phyloP scores from a whole-genome alignment of 2,888 invertebrate species.

The Coelopa pilipes region DNA sequence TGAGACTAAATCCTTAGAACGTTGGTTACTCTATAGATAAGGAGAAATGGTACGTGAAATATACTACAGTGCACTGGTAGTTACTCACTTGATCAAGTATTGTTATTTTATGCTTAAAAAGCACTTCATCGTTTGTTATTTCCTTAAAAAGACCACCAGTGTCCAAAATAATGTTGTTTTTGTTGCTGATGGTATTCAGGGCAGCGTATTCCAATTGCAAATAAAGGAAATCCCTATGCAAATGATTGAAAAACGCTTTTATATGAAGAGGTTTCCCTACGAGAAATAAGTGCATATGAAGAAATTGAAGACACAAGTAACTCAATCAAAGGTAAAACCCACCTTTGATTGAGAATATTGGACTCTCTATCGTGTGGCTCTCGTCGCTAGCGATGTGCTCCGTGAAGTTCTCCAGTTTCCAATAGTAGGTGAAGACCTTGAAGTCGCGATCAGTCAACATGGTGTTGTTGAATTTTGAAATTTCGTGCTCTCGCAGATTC shows the following conservation, averaged over 20 bases:
- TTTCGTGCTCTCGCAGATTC: constrained; percentile 49
- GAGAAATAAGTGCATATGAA: constrained; percentile 44
- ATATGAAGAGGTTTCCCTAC: constrained; percentile 61
- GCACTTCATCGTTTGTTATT: constrained; percentile 52
- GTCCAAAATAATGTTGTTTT: constrained; percentile 61
- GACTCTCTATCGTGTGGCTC: constrained; percentile 48
- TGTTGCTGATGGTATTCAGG: constrained; percentile 39
- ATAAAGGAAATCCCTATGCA: constrained; percentile 62
- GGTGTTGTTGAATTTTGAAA: constrained; percentile 56
- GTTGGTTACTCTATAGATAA: constrained; percentile 53
- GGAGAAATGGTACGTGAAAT: too few species aligned
- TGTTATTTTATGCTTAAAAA: constrained; percentile 63
- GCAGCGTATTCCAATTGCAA: constrained; percentile 56
- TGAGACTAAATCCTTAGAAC: constrained; percentile 60
- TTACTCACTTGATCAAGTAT: constrained; percentile 60
- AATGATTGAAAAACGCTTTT: constrained; percentile 64
- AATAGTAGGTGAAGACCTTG: constrained; percentile 64
- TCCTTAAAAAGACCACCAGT: constrained; percentile 62
- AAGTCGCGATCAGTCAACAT: constrained; percentile 56
- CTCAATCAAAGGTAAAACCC: too few species aligned
- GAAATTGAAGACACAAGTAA: not conserved
- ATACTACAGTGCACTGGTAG: not conserved
- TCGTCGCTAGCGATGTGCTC: constrained; percentile 51
- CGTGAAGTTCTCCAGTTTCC: constrained; percentile 65
- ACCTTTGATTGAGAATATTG: constrained; percentile 63